Evolutionary conservation across 2,797 vertebrate species (phyloP).

Genomic region (Chaetophractus vellerosus): DNA sequence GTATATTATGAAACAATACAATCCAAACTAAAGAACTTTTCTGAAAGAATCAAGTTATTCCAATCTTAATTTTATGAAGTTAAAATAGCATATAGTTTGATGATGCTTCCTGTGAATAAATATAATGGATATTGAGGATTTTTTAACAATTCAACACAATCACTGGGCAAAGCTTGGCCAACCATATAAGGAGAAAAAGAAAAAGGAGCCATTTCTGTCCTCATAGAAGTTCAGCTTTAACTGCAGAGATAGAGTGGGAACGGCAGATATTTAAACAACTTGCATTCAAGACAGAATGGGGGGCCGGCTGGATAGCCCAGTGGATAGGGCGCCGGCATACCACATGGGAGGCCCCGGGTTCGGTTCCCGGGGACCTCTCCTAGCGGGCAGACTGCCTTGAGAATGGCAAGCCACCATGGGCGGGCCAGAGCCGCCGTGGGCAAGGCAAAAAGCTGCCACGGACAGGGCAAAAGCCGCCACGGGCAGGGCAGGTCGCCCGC

Average conservation of each 20-base stretch:
- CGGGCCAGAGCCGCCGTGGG: too few relatives aligned
- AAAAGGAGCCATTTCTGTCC: neutral
- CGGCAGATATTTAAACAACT: neutral
- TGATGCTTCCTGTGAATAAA: neutral
- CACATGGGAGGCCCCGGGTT: too few relatives aligned
- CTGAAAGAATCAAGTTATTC: constrained; percentile 30
- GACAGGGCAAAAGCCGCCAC: too few relatives aligned
- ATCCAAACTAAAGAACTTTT: constrained; percentile 33
- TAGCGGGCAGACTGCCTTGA: too few relatives aligned
- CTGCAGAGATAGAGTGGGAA: too few relatives aligned
- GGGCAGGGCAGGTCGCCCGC: too few relatives aligned
- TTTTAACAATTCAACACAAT: neutral
- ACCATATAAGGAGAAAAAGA: neutral
- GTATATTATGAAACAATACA: neutral
- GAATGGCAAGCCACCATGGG: too few relatives aligned
- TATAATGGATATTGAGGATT: neutral
- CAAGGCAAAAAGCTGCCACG: too few relatives aligned
- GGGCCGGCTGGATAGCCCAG: too few relatives aligned
- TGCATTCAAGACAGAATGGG: too few relatives aligned
- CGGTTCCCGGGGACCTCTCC: too few relatives aligned
- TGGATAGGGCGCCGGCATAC: too few relatives aligned
- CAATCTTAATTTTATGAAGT: neutral
- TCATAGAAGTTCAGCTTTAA: neutral
- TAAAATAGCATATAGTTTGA: neutral
- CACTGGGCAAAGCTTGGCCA: neutral